Percentiles rank a stretch among this genome's conserved stretches.
Conservation (phyloP, 2,113 vertebrate species). For the Coregonus clupeaformis region DNA sequence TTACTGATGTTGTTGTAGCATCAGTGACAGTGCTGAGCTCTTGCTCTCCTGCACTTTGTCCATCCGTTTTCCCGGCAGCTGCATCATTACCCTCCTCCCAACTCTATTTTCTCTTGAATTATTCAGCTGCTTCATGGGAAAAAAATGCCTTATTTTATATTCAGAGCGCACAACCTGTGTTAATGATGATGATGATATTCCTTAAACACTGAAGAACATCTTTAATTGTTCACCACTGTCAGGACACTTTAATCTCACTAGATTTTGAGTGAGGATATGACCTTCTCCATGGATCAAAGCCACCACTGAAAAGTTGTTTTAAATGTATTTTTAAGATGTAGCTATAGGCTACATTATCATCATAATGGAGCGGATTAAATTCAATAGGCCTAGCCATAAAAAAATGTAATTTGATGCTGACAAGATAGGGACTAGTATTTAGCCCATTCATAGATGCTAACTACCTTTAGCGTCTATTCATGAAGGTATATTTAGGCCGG, state of each 20-base stretch:
- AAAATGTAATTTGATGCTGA: too few relatives aligned
- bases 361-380: too few relatives aligned
- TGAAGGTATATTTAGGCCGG: too few relatives aligned
- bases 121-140: constrained; percentile 36
- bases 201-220: not conserved
- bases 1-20: not conserved
- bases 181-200: not conserved
- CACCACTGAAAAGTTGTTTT: not conserved
- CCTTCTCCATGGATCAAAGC: not conserved
- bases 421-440: too few relatives aligned
- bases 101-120: constrained; percentile 45
- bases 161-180: not conserved
- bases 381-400: too few relatives aligned
- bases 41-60: not conserved
- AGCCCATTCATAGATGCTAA: too few relatives aligned
- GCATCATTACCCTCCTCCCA: constrained; percentile 36
- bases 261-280: not conserved
- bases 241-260: not conserved
- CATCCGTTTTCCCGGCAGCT: constrained; percentile 27
- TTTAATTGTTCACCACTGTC: not conserved
- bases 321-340: too few relatives aligned
- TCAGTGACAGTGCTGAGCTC: not conserved
- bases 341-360: too few relatives aligned
- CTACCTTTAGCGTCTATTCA: too few relatives aligned
- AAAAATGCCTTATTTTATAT: not conserved